A percentile compares a stretch with the other conserved stretches of the same genome.
phyloP scores from a whole-genome alignment of 2,888 invertebrate genomes.

The Lasioglossum vierecki region DNA sequence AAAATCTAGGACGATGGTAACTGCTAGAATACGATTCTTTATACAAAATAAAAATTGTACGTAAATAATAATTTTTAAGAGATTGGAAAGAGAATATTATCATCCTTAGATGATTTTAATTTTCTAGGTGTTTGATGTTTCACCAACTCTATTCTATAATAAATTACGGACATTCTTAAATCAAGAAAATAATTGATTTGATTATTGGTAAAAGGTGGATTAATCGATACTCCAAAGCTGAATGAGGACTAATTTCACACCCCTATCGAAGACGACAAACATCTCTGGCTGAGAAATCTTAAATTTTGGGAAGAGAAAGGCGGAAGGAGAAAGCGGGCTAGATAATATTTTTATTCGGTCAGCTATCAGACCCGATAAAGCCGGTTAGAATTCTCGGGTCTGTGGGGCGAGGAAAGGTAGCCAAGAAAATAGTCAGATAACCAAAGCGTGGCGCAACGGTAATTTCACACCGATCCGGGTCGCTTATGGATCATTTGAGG shows the following conservation, averaged over 20 bases:
- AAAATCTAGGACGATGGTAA: too few relatives aligned
- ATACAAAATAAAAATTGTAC: too few relatives aligned
- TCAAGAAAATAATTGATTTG: too few relatives aligned
- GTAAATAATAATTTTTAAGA: too few relatives aligned
- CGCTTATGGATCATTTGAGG: slow-evolving; percentile 71
- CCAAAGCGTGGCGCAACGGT: slow-evolving; percentile 29
- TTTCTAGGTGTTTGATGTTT: too few relatives aligned
- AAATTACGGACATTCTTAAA: too few relatives aligned
- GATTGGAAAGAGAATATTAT: too few relatives aligned
- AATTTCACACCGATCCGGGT: slow-evolving; percentile 61
- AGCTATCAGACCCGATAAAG: slow-evolving; percentile 31
- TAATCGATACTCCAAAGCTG: background rate
- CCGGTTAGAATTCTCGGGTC: slow-evolving; percentile 31
- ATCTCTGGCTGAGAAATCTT: background rate
- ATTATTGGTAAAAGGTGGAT: too few relatives aligned
- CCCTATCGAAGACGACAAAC: background rate
- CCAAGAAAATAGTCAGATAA: slow-evolving; percentile 52
- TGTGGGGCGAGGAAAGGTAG: slow-evolving; percentile 20
- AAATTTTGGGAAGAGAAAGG: background rate
- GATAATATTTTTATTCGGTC: slow-evolving; percentile 42
- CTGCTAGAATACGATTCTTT: background rate
- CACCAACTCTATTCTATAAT: too few relatives aligned
- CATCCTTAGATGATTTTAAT: too few relatives aligned
- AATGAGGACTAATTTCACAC: background rate
- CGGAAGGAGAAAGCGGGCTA: too few relatives aligned